Base-by-base conservation (phyloP, 2,797 vertebrate species). In the Benthosema pterotum region DNA sequence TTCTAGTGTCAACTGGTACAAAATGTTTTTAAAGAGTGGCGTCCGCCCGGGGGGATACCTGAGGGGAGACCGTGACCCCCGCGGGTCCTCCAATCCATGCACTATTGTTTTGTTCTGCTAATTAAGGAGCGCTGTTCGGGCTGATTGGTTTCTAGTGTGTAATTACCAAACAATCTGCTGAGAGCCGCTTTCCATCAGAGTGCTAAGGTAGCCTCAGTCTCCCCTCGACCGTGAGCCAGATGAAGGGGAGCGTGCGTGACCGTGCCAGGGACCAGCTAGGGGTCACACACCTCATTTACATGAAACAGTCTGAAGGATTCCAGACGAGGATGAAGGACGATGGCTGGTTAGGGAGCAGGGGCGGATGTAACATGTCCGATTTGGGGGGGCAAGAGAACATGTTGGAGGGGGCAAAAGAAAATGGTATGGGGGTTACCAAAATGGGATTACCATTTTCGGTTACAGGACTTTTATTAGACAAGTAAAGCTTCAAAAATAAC, bases 141-240 rank as follows among this genome's bases (percentile, higher is more conserved):
- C 84, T 92, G 91, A 93, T 93, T 93, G 88, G 90, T 87, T 93
- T 91, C 87, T 86, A 91, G 85, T 92, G 86, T 91, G 85, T 91
- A 93, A 93, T 93, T 94, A 93, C 84, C 57, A 88, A 90, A 87
- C 87, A 86, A 84, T 88, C 88, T 91, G 88, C 88, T 77, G 80
- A 87, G 88, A 87, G 82, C 32, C 64, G 83, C 83, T 89, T 90
- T 91, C 84, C 74, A 62, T 89, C 79, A 68, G 77, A 85, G 75
- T 64, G 76, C 86, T 84, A 82, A n/a, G 22, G 22, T 6, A 38
- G 87, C 64, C 82, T 82, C 79, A 78, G 63, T 11, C 22, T 43
- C 65, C 82, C 71, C 63, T 83, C 71, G 63, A 70, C 79, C 75
- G 69, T 71, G 75, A 87, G 75, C 32, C 75, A 80, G 79, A 85